These are phyloP conservation scores for Parnassius glacialis DNA, from an alignment of 2,888 invertebrate species.

Conservation along the genomic window DNA sequence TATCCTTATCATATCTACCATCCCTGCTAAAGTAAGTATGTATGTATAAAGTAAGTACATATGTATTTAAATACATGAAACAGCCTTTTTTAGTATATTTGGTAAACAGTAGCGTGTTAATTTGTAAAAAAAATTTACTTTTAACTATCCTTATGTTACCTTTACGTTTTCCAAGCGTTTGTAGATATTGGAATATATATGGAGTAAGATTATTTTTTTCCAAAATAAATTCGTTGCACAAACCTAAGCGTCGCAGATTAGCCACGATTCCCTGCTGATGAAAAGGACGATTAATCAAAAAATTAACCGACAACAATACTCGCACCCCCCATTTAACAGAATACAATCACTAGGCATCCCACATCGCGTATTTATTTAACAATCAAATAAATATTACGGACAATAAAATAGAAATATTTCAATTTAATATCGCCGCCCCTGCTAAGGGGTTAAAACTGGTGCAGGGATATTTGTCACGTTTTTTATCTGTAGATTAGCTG, in stretches of 20 bases:
- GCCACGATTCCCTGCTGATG: conserved; percentile 55
- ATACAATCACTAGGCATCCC: conserved; percentile 73
- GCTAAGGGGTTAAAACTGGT: conserved; percentile 69
- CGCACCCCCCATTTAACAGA: conserved; percentile 68
- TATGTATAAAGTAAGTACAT: too few species aligned
- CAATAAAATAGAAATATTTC: conserved; percentile 80
- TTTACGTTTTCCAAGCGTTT: too few species aligned
- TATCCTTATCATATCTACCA: too few species aligned
- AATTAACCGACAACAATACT: conserved; percentile 77
- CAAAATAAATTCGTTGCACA: conserved; percentile 33
- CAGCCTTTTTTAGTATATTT: too few species aligned
- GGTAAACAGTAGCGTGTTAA: too few species aligned
- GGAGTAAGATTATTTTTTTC: conserved; percentile 26
- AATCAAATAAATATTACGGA: conserved; percentile 81
- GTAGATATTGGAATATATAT: too few species aligned
- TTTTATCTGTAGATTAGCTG: conserved; percentile 66
- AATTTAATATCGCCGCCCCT: conserved; percentile 74
- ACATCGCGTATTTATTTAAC: conserved; percentile 78
- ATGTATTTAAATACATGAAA: too few species aligned
- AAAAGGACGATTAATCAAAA: conserved; percentile 77
- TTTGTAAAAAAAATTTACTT: too few species aligned
- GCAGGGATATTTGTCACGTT: conserved; percentile 46
- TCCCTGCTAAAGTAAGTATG: too few species aligned
- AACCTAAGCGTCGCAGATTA: conserved; percentile 63
- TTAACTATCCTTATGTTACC: too few species aligned